Percentiles rank a stretch among this genome's conserved stretches.
Evolutionary conservation across 23 tunicate genomes (phyloP).

Genomic region (Botrylloides violaceus): DNA sequence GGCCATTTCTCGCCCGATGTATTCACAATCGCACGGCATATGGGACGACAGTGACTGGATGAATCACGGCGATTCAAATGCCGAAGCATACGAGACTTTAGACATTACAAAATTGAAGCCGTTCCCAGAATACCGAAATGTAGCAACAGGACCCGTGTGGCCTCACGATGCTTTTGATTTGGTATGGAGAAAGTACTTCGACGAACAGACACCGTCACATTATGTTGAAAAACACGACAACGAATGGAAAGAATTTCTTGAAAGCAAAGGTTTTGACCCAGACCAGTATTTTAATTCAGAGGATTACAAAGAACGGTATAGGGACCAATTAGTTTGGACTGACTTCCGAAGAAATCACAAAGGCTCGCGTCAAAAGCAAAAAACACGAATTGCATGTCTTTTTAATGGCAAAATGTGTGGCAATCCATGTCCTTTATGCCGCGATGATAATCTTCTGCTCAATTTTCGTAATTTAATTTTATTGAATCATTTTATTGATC

Average conservation of each 20-base stretch:
- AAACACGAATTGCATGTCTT: conserved; percentile 18
- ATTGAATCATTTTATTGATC: conserved; percentile 19
- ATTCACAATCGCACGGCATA: too few relatives aligned
- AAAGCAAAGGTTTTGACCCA: conserved; percentile 40
- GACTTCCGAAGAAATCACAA: conserved; percentile 47
- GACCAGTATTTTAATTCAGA: conserved; percentile 34
- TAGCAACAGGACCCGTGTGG: conserved; percentile 83
- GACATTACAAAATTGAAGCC: conserved; percentile 72
- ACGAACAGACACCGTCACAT: not conserved
- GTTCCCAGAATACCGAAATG: conserved; percentile 73
- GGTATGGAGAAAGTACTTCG: conserved; percentile 40
- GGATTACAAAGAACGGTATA: conserved; percentile 40
- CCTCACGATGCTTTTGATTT: conserved; percentile 27
- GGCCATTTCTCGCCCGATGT: too few relatives aligned
- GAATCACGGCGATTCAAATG: conserved; percentile 34
- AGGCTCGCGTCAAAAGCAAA: conserved; percentile 50
- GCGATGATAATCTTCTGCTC: conserved; percentile 15
- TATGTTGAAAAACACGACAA: conserved; percentile 19
- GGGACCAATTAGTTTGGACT: conserved; percentile 33
- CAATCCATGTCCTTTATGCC: conserved; percentile 26
- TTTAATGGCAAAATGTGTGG: not conserved
- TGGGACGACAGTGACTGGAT: conserved; percentile 28
- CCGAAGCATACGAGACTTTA: conserved; percentile 34
- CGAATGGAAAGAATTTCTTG: conserved; percentile 48
- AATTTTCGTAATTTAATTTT: not conserved